phyloP scores from a whole-genome alignment of 2,888 invertebrate species.

The Cheilosia soror region DNA sequence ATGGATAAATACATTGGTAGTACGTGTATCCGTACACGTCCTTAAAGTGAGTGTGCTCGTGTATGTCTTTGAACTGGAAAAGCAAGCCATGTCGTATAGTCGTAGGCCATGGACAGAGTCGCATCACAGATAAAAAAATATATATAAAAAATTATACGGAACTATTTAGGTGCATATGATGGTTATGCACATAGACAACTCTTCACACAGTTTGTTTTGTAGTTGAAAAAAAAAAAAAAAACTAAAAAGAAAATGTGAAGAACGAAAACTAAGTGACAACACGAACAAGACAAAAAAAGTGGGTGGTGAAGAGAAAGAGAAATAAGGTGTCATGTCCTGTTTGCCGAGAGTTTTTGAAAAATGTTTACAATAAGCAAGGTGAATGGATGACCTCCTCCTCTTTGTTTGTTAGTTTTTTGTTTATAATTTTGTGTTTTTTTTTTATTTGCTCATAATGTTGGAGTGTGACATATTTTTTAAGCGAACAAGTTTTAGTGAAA shows the following conservation, averaged over 20 bases:
- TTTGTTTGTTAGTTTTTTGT: conserved; percentile 16
- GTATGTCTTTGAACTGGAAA: conserved; percentile 45
- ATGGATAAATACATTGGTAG: conserved; percentile 40
- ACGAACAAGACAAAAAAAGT: conserved; percentile 32
- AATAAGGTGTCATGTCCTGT: conserved; percentile 61
- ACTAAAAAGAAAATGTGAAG: conserved; percentile 20
- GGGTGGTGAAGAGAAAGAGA: conserved; percentile 14
- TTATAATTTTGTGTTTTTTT: not conserved
- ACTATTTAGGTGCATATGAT: conserved; percentile 25
- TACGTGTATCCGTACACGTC: conserved; percentile 15
- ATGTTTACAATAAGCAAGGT: conserved; percentile 62
- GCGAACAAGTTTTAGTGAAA: too few relatives aligned
- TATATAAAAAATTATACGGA: conserved; percentile 7
- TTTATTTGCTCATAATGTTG: not conserved
- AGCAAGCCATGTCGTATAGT: conserved; percentile 61
- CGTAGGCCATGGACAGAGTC: conserved; percentile 62
- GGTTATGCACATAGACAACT: conserved; percentile 20
- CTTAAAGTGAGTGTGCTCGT: not conserved
- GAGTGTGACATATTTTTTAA: conserved; percentile 2
- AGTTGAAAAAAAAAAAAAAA: conserved; percentile 1
- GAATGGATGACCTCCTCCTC: conserved; percentile 55
- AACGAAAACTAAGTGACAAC: conserved; percentile 33
- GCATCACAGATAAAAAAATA: conserved; percentile 11
- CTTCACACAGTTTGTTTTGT: conserved; percentile 17
- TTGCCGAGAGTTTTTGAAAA: conserved; percentile 59